phyloP scores from a whole-genome alignment of 2,888 invertebrate genomes.

The Dynastes maya region DNA sequence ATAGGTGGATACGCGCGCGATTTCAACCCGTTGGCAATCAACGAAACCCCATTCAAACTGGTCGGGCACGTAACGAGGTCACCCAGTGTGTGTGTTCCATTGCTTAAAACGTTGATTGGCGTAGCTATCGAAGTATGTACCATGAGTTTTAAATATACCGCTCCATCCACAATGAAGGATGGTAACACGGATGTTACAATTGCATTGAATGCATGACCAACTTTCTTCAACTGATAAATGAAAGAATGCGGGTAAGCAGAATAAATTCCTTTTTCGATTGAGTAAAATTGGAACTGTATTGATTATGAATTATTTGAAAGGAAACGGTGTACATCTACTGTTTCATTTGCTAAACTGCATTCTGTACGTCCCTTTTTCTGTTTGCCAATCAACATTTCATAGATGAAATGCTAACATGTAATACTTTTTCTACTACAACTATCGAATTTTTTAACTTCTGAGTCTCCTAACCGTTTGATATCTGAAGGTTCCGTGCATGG shows the following conservation, averaged over 20 bases:
- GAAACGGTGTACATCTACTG: too few species aligned
- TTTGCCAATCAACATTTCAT: too few species aligned
- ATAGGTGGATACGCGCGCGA: conserved; percentile 40
- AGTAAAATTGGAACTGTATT: neutral
- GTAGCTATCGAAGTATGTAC: conserved; percentile 22
- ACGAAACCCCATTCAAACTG: conserved; percentile 53
- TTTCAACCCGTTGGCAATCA: conserved; percentile 47
- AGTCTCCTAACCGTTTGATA: too few species aligned
- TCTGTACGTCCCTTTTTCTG: too few species aligned
- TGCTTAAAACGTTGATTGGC: conserved; percentile 27
- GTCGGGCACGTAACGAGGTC: conserved; percentile 54
- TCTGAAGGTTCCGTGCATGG: too few species aligned
- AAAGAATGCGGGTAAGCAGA: neutral
- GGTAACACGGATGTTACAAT: neutral
- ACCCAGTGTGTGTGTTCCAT: conserved; percentile 46
- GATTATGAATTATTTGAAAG: neutral
- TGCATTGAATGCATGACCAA: conserved; percentile 26
- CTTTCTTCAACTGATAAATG: neutral
- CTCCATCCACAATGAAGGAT: too few species aligned
- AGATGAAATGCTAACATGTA: too few species aligned
- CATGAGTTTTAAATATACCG: neutral
- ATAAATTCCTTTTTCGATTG: neutral
- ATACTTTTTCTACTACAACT: too few species aligned
- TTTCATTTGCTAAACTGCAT: too few species aligned
- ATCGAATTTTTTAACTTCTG: too few species aligned